Evolutionary conservation across 35 echinoderm and acorn worm genomes (phyloP).

Genomic region (Acanthaster planci): DNA sequence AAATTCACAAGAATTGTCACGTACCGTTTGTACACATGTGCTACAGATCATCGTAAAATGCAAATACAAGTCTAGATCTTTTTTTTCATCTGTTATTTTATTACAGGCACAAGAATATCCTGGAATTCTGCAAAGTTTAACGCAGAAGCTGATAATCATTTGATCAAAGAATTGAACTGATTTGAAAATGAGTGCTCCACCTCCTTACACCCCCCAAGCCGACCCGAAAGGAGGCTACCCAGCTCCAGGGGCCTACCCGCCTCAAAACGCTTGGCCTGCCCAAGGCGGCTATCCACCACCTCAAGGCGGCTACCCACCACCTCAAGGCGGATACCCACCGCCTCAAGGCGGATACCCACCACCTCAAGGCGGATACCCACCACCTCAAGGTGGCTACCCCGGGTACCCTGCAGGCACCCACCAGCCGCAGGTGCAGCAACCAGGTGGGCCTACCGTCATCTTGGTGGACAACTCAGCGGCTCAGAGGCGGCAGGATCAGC

Average conservation of each 20-base stretch:
- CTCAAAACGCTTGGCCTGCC: background rate
- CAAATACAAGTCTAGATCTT: too few relatives aligned
- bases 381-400: background rate
- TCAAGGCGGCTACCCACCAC: constrained; percentile 4
- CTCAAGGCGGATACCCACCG: background rate
- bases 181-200: background rate
- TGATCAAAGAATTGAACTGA: too few relatives aligned
- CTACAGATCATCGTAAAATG: too few relatives aligned
- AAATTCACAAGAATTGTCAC: too few relatives aligned
- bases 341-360: background rate
- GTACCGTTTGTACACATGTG: too few relatives aligned
- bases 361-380: background rate
- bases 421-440: background rate
- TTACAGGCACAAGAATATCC: too few relatives aligned
- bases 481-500: constrained; percentile 19
- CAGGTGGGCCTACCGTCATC: background rate
- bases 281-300: constrained; percentile 13
- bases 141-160: too few relatives aligned
- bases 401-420: constrained; percentile 23
- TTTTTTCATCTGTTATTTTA: too few relatives aligned
- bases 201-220: background rate
- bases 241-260: constrained; percentile 1
- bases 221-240: background rate
- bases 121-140: too few relatives aligned
- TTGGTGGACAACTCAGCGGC: constrained; percentile 11